These are phyloP conservation scores for Oligia strigilis DNA, from an alignment of 2,888 invertebrate species.

Conservation along the genomic window DNA sequence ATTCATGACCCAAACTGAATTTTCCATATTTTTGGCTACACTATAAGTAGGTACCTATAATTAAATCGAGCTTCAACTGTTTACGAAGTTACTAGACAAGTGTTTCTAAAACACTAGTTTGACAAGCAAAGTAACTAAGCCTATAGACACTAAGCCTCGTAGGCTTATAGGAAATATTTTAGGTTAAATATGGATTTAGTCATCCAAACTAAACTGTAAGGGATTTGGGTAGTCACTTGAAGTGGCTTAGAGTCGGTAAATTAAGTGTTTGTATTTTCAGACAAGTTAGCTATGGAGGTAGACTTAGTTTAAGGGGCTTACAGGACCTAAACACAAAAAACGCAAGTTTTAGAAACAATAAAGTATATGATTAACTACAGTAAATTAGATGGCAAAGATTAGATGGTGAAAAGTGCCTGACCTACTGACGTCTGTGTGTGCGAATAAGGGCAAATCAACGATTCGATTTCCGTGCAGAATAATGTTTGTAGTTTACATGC, in stretches of 20 bases:
- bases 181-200: slow-evolving; percentile 11
- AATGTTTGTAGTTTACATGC: too few relatives aligned
- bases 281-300: background rate
- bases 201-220: background rate
- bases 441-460: too few relatives aligned
- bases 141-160: background rate
- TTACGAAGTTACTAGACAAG: background rate
- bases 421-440: too few relatives aligned
- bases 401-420: too few relatives aligned
- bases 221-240: background rate
- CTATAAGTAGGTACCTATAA: background rate
- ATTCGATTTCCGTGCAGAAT: too few relatives aligned
- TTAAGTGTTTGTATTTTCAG: background rate
- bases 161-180: slow-evolving; percentile 16
- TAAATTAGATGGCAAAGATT: too few relatives aligned
- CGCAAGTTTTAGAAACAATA: too few relatives aligned
- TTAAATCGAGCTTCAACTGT: slow-evolving; percentile 2
- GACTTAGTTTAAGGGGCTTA: background rate
- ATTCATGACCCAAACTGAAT: background rate
- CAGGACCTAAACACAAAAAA: too few relatives aligned
- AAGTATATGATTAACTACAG: too few relatives aligned
- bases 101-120: background rate
- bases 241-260: background rate
- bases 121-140: background rate
- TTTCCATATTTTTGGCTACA: background rate